Percentiles rank a stretch among this genome's conserved stretches.
phyloP scores from a whole-genome alignment of 2,888 invertebrate species.

The Heliconius erato region DNA sequence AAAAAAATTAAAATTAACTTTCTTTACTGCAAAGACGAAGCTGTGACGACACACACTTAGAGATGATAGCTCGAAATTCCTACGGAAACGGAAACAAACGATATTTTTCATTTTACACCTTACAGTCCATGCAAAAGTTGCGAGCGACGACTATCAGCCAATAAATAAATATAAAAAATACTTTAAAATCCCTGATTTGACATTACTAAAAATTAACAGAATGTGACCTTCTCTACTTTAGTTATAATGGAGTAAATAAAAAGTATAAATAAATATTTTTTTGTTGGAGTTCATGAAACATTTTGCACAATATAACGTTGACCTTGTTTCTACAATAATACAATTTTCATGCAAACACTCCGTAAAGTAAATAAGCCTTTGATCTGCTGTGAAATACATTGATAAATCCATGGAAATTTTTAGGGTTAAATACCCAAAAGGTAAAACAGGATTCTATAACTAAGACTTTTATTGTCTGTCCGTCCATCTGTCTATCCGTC shows the following conservation, averaged over 20 bases:
- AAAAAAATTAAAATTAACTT: too few species aligned
- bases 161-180: neutral
- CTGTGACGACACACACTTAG: too few species aligned
- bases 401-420: neutral
- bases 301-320: neutral
- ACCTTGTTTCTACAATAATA: conserved; percentile 18
- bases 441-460: too few species aligned
- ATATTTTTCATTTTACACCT: neutral
- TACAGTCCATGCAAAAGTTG: too few species aligned
- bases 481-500: too few species aligned
- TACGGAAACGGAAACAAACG: neutral
- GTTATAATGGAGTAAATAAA: conserved; percentile 16
- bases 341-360: conserved; percentile 3
- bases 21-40: too few species aligned
- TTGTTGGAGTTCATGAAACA: neutral
- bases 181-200: neutral
- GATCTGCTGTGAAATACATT: neutral
- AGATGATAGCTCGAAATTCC: neutral
- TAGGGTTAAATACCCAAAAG: too few species aligned
- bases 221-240: neutral
- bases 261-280: conserved; percentile 1
- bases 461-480: too few species aligned
- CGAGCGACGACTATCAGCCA: too few species aligned
- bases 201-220: neutral
- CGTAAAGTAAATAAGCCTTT: neutral